Base-by-base conservation (phyloP, 1,140 invertebrate genomes). In the Lordiphosa stackelbergi region DNA sequence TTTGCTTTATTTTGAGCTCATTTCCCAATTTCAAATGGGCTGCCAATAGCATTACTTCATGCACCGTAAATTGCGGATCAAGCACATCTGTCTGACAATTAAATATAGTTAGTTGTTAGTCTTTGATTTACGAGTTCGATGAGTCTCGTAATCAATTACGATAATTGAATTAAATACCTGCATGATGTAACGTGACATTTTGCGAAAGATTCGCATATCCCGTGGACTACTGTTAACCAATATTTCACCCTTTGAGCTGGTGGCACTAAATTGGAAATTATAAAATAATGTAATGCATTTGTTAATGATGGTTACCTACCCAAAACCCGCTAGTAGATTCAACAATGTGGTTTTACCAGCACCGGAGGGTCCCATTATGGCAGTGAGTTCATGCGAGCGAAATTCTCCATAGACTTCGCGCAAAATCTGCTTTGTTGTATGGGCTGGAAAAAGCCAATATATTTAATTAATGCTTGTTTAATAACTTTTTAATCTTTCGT, bases 101-200 rank as follows among this genome's bases (percentile, higher is more conserved):
- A 10, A 2, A n/a, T 13, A 31, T 7, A 24, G 0, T 2, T 49
- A 36, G n/a, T 58, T 11, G 0, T 2, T 49, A 36, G n/a, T 58
- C 11, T 38, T 0, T 0, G 3, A 1, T 41, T 31, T 11, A 5
- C 2, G 7, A 7, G 2, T 7, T 0, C n/a, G 5, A 1, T 12
- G 13, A 11, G 0, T 37, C 1, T n/a, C n/a, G n/a, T n/a, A n/a
- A n/a, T n/a, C n/a, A n/a, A n/a, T n/a, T n/a, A n/a, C n/a, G n/a
- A n/a, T n/a, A n/a, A n/a, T 24, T 24, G 22, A 24, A 6, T 24
- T 24, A 4, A 43, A 12, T 34, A 79, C 74, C 75, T 98, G 97
- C 95, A 98, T 97, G 66, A 98, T 98, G 88, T 98, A 98, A 40
- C 95, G 91, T 0, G 95, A 96, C 77, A 95, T 91, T 89, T 95